Base-by-base conservation (phyloP, 2,888 invertebrate genomes). In the Lamellibrachia columna region DNA sequence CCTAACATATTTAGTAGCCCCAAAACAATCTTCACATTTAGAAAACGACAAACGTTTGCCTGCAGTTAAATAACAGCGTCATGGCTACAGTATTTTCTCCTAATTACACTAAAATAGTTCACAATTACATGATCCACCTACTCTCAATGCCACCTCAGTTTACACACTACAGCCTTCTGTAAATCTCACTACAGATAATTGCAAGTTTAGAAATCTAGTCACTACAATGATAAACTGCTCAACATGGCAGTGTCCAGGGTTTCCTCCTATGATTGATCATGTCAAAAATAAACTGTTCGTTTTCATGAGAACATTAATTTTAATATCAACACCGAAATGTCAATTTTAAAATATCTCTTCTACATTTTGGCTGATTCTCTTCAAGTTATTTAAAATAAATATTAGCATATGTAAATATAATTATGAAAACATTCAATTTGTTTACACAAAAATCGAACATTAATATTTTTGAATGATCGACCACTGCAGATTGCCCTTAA, bases 161-260 rank as follows among this genome's bases (percentile, higher is more conserved):
- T 75, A 22, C 75, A 15, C 15, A 75, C 22, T 75, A 75, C 75
- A 22, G 75, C n/a, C 15, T 22, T 6, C 75, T 75, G 75, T n/a
- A 75, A 75, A 75, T 75, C 75, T 75, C 75, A 75, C 75, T 75
- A 75, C 75, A 15, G 22, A 75, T 60, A 22, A 75, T 15, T 22
- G 22, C 22, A 75, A 15, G 75, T 15, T 22, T 75, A 75, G 11
- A 75, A 75, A 75, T 15, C 7, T 6, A 75, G 22, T 75, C 75
- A 75, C 75, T 75, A 75, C 15, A 22, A 75, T 11, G 15, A 22
- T 22, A 15, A 75, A 75, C 75, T 15, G 75, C n/a, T 75, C 22
- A 22, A 75, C 75, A 75, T 75, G 75, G 75, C 75, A 75, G 75
- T 75, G 75, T 75, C 75, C 75, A 75, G 75, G n/a, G 75, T 22